Conservation (phyloP, 2,888 invertebrate species). For the Drosophila anomelani region DNA sequence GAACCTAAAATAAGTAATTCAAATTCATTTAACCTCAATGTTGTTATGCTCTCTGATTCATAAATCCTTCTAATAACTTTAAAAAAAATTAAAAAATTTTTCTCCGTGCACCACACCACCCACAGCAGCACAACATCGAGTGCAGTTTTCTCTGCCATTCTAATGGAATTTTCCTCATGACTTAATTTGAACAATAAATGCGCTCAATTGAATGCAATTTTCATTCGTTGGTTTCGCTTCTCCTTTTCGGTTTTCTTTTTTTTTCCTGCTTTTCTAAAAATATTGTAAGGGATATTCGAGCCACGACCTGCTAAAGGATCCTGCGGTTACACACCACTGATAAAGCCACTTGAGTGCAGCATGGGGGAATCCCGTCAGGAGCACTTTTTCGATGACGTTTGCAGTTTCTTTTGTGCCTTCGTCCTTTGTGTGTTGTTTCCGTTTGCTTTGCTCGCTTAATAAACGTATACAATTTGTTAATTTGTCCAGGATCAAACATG, state of each 20-base stretch:
- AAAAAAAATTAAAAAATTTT: neutral
- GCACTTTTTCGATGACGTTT: conserved; percentile 76
- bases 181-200: conserved; percentile 84
- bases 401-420: conserved; percentile 68
- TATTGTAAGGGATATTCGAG: conserved; percentile 70
- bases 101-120: conserved; percentile 26
- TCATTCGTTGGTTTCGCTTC: conserved; percentile 63
- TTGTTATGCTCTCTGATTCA: neutral
- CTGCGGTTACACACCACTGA: conserved; percentile 75
- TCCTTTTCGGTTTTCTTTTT: conserved; percentile 2
- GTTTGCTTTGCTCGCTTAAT: conserved; percentile 77
- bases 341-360: conserved; percentile 82
- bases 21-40: neutral
- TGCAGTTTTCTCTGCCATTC: conserved; percentile 73
- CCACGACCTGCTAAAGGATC: conserved; percentile 53
- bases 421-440: conserved; percentile 65
- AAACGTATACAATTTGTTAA: conserved; percentile 81
- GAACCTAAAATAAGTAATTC: no score
- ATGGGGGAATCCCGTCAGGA: conserved; percentile 32
- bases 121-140: conserved; percentile 44
- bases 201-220: conserved; percentile 84
- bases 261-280: conserved; percentile 59
- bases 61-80: neutral
- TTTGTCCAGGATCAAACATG: conserved; percentile 78
- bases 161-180: conserved; percentile 85